Percentiles rank a stretch among this genome's conserved stretches.
Evolutionary conservation across 2,888 invertebrate species (phyloP).

Genomic region (Drosophila seclusa): DNA sequence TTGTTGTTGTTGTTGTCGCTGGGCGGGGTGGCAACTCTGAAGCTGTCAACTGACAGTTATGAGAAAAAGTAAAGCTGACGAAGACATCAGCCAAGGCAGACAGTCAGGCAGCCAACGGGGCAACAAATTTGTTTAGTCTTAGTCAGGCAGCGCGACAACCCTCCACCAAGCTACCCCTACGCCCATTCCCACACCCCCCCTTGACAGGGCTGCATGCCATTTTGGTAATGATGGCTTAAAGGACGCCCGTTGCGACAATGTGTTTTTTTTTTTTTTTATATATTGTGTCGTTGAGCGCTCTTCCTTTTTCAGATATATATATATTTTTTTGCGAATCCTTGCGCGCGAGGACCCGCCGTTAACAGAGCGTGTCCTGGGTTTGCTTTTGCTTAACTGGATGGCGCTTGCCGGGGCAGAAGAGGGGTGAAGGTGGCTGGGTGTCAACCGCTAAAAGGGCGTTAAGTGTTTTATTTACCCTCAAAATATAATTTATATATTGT

Average conservation of each 20-base stretch:
- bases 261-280: conserved; percentile 44
- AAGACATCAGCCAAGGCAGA: conserved; percentile 67
- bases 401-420: conserved; percentile 2
- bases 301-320: neutral
- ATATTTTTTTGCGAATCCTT: conserved; percentile 42
- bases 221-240: conserved; percentile 79
- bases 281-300: conserved; percentile 1
- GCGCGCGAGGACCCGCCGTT: conserved; percentile 69
- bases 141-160: conserved; percentile 46
- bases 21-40: conserved; percentile 59
- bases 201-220: conserved; percentile 60
- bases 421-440: conserved; percentile 34
- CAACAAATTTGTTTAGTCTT: conserved; percentile 78
- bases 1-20: neutral
- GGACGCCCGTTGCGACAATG: conserved; percentile 75
- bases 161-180: neutral
- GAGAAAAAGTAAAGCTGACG: conserved; percentile 79
- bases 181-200: neutral
- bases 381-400: conserved; percentile 43
- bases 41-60: conserved; percentile 77
- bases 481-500: conserved; percentile 78
- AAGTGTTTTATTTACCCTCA: conserved; percentile 80
- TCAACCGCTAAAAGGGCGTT: conserved; percentile 80
- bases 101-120: conserved; percentile 40
- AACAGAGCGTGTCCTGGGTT: conserved; percentile 74